phyloP scores from a whole-genome alignment of 1,140 invertebrate genomes.

The Dendrolimus kikuchii region DNA sequence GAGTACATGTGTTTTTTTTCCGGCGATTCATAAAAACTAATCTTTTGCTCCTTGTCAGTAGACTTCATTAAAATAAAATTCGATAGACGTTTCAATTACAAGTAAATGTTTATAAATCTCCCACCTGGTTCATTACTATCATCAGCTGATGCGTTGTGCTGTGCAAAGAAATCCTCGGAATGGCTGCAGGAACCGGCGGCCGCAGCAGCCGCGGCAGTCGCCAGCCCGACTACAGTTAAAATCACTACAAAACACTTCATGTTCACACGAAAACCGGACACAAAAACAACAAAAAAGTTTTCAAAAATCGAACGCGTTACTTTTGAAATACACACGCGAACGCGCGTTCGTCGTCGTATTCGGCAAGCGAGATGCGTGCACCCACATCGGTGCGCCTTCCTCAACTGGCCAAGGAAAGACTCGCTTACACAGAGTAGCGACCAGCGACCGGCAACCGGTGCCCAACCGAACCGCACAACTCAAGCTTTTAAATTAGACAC shows the following conservation, averaged over 20 bases:
- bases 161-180: conserved; percentile 47
- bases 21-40: too few relatives aligned
- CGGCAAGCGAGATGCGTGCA: conserved; percentile 37
- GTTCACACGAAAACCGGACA: conserved; percentile 38
- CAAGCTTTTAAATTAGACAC: conserved; percentile 45
- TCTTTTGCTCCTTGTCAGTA: neutral
- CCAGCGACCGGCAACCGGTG: conserved; percentile 22
- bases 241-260: conserved; percentile 60
- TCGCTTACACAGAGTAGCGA: conserved; percentile 3
- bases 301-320: conserved; percentile 30
- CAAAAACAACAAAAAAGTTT: conserved; percentile 28
- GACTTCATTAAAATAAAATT: neutral
- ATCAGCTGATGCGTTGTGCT: conserved; percentile 62
- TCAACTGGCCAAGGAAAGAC: conserved; percentile 36
- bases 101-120: conserved; percentile 17
- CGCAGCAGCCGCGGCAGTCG: conserved; percentile 27
- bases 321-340: conserved; percentile 46
- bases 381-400: conserved; percentile 53
- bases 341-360: conserved; percentile 28
- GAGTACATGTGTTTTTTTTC: too few relatives aligned
- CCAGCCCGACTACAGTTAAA: conserved; percentile 35
- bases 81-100: conserved; percentile 25
- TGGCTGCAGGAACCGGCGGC: conserved; percentile 41
- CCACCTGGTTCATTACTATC: conserved; percentile 58
- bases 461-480: conserved; percentile 17